Base-by-base conservation (phyloP, 2,888 invertebrate species). In the Leucophenga maculata region DNA sequence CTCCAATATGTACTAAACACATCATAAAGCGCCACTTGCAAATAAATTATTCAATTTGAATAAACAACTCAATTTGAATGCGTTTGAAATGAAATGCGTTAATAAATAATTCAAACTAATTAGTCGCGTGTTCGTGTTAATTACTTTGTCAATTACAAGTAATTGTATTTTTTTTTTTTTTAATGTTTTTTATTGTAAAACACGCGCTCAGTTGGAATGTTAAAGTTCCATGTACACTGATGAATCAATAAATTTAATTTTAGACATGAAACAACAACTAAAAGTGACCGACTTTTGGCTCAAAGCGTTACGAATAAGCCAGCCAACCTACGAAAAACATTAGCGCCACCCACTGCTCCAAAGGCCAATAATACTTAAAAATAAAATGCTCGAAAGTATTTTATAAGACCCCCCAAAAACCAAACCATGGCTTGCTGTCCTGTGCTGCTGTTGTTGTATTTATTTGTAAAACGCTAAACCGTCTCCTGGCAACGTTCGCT, bases 401-500 rank as follows among this genome's bases (percentile, higher is more conserved):
- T 6, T 39, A 11, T 1, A 39, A 6, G 71, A 69, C 70, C 68
- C 62, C 64, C 64, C n/a, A n/a, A 48, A 32, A 59, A 69, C 57
- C 22, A 59, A 54, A 48, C 52, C 52, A 6, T 50, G 20, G 32
- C 44, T 60, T 14, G 65, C 11, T 22, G 39, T 50, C 9, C 55
- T 20, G 6, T 48, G 48, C 14, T 48, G 48, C 48, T 50, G 1
- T 50, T 50, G 16, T 50, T 50, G 50, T 50, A n/a, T 8, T 3
- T 39, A 3, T 32, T 32, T 32, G 32, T 32, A 32, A 64, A 60
- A 72, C 46, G 46, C 13, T 48, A 8, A 48, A 54, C 44, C 67
- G 80, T 81, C 72, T 78, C 80, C 83, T 72, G 79, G 84, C 74
- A 84, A 81, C 80, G 79, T 76, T 76, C 84, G 79, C 75, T 79